Conservation (phyloP, 2,113 vertebrate species). For the Vanacampus margaritifer region DNA sequence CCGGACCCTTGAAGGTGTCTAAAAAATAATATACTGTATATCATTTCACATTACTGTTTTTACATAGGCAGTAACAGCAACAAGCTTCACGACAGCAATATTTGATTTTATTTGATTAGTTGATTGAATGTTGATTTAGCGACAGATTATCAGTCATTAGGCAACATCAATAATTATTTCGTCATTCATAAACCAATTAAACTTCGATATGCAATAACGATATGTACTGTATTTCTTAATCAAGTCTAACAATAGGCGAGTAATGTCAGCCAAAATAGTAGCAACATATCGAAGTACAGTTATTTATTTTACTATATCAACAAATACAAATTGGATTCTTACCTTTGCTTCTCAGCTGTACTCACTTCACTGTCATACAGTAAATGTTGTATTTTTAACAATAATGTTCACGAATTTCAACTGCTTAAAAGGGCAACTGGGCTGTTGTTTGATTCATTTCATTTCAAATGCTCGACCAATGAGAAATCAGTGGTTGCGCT, state of each 20-base stretch:
- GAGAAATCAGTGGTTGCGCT: constrained; percentile 14
- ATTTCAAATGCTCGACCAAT: constrained; percentile 64
- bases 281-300: background rate
- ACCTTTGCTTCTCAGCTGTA: constrained; percentile 38
- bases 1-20: background rate
- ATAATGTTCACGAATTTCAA: background rate
- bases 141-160: background rate
- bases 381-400: background rate
- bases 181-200: background rate
- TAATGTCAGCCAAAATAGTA: background rate
- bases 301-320: background rate
- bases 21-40: no score
- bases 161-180: background rate
- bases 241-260: no score
- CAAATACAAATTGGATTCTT: constrained; percentile 16
- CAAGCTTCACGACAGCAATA: background rate
- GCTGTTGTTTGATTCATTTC: no score
- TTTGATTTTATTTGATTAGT: no score
- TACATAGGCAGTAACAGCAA: background rate
- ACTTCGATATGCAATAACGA: background rate
- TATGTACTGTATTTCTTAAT: background rate
- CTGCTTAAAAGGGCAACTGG: no score
- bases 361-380: constrained; percentile 9
- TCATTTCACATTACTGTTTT: background rate
- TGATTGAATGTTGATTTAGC: no score